Percentiles rank a stretch among this genome's conserved stretches.
Evolutionary conservation across 2,113 vertebrate species (phyloP).

Genomic region (Eulemur macaco): DNA sequence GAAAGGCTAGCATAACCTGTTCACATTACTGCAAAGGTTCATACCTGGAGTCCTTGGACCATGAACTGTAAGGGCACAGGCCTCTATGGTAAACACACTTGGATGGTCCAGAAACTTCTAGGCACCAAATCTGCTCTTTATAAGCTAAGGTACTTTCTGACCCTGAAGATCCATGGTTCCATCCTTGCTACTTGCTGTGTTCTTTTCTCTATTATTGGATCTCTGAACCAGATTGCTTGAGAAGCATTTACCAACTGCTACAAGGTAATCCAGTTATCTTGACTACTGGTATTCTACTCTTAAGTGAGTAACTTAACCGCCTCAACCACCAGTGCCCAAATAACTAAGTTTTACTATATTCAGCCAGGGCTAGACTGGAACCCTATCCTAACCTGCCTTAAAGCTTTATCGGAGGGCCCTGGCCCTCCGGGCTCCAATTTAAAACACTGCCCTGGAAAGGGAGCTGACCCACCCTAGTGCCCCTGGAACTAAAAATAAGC

Average conservation of each 20-base stretch:
- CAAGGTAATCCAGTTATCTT: neutral
- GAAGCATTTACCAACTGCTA: neutral
- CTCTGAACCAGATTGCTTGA: neutral
- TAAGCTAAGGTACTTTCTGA: constrained; percentile 12
- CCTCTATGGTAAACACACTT: neutral
- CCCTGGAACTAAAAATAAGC: constrained; percentile 55
- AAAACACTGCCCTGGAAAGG: constrained; percentile 45
- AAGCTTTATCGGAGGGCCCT: constrained; percentile 23
- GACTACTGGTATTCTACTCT: neutral
- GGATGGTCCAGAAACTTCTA: neutral
- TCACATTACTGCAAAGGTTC: neutral
- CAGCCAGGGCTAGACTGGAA: neutral
- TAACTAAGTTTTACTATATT: neutral
- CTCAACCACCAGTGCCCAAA: neutral
- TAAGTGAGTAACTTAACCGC: neutral
- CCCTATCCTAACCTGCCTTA: neutral
- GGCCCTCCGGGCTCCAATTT: constrained; percentile 49
- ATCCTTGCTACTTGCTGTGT: neutral
- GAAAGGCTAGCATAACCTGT: neutral
- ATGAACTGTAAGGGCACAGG: neutral
- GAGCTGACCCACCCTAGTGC: constrained; percentile 52
- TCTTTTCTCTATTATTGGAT: neutral
- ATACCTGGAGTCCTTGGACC: neutral
- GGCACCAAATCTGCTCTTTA: neutral
- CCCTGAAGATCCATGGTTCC: neutral